Percentiles rank a stretch among this genome's conserved stretches.
Evolutionary conservation across 2,797 vertebrate genomes (phyloP).

Genomic region (Leptodactylus fallax): DNA sequence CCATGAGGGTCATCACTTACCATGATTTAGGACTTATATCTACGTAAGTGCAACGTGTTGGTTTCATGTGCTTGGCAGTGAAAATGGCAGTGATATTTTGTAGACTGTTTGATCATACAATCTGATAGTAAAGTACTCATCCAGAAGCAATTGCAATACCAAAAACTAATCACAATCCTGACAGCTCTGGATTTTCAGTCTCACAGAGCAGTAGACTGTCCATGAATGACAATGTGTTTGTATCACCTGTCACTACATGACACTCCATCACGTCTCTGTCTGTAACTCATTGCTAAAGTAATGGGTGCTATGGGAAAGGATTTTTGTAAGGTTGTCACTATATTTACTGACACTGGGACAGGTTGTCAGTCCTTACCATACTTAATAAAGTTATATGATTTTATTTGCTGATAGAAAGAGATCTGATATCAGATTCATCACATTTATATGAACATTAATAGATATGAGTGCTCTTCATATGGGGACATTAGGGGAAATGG

Average conservation of each 20-base stretch:
- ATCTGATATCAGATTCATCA: neutral
- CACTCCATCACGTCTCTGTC: constrained; percentile 44
- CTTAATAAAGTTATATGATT: constrained; percentile 10
- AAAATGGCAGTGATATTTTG: constrained; percentile 35
- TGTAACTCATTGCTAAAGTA: constrained; percentile 52
- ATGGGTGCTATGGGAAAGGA: constrained; percentile 35
- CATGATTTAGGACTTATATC: neutral
- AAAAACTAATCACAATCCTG: constrained; percentile 58
- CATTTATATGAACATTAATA: neutral
- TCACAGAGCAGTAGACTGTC: constrained; percentile 41
- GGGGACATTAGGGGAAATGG: no score
- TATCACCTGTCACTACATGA: constrained; percentile 49
- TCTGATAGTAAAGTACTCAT: constrained; percentile 44
- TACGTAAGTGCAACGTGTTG: neutral
- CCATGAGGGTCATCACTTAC: neutral
- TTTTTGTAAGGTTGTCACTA: constrained; percentile 41
- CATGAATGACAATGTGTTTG: constrained; percentile 52
- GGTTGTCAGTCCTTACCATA: constrained; percentile 44
- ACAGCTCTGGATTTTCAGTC: constrained; percentile 50
- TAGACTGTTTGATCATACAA: constrained; percentile 39
- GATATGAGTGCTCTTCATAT: neutral
- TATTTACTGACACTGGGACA: constrained; percentile 44
- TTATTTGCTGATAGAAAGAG: constrained; percentile 23
- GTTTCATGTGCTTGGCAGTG: neutral
- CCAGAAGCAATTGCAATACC: constrained; percentile 58